Evolutionary conservation across 2,113 vertebrate genomes (phyloP).

Genomic region (Tylochromis polylepis): DNA sequence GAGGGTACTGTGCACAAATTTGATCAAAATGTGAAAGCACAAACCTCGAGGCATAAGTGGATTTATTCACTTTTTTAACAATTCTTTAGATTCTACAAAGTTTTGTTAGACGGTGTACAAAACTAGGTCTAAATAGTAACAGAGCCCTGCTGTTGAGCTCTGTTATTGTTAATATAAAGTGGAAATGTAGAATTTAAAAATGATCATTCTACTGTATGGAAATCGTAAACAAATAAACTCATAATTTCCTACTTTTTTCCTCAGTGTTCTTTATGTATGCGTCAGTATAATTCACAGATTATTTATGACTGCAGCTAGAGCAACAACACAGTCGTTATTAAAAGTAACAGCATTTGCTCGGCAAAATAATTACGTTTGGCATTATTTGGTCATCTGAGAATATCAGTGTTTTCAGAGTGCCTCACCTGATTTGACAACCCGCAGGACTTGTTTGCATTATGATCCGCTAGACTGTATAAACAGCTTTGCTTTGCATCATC

Average conservation of each 20-base stretch:
- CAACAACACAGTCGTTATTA: not conserved
- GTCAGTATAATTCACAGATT: not conserved
- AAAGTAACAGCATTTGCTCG: not conserved
- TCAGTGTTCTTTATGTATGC: not conserved
- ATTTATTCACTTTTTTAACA: conserved; percentile 4
- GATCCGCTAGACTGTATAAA: not conserved
- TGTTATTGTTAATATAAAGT: not conserved
- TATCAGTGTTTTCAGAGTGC: not conserved
- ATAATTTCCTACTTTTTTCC: not conserved
- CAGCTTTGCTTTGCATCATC: not conserved
- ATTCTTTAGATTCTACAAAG: not conserved
- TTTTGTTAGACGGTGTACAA: not conserved
- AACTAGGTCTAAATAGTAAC: not conserved
- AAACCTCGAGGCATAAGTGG: not conserved
- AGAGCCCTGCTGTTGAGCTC: not conserved
- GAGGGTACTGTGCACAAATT: not conserved
- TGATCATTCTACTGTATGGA: not conserved
- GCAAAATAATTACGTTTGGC: not conserved
- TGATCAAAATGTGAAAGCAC: not conserved
- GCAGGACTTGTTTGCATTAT: not conserved
- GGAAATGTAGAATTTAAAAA: not conserved
- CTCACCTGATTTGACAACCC: conserved; percentile 47
- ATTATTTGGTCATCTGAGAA: not conserved
- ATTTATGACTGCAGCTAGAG: not conserved
- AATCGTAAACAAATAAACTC: not conserved